Conservation (phyloP, 1,140 invertebrate genomes). For the Drosophila obscura region DNA sequence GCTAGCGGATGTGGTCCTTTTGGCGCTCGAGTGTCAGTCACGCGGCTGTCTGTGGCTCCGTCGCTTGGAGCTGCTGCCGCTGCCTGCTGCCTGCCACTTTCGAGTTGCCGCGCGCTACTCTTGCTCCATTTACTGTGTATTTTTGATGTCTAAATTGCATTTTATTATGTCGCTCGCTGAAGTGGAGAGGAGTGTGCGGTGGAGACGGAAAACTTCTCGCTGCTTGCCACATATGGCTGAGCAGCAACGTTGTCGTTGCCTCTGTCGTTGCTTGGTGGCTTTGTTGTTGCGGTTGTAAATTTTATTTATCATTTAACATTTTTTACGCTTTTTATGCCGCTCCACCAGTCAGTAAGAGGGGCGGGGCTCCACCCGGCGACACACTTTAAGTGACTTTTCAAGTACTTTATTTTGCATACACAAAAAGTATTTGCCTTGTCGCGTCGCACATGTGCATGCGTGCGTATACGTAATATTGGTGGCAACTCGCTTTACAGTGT, state of each 20-base stretch:
- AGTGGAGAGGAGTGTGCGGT: conserved; percentile 3
- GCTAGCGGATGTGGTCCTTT: conserved; percentile 45
- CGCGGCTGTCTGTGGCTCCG: conserved; percentile 57
- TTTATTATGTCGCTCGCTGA: conserved; percentile 73
- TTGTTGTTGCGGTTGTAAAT: conserved; percentile 82
- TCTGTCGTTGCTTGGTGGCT: conserved; percentile 33
- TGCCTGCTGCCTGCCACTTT: not conserved
- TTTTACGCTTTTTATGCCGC: conserved; percentile 78
- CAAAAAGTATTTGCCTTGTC: conserved; percentile 67
- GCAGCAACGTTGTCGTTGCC: conserved; percentile 15
- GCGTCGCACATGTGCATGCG: conserved; percentile 39
- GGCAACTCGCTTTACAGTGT: conserved; percentile 44
- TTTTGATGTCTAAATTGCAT: conserved; percentile 82
- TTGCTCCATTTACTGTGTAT: conserved; percentile 77
- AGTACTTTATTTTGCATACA: conserved; percentile 80
- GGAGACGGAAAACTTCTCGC: conserved; percentile 31
- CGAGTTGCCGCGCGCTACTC: conserved; percentile 43
- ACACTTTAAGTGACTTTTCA: conserved; percentile 79
- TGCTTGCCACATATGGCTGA: conserved; percentile 58
- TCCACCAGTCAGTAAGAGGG: conserved; percentile 23
- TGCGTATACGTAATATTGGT: conserved; percentile 68
- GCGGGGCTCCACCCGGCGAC: conserved; percentile 30
- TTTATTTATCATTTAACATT: conserved; percentile 83
- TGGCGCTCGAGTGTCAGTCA: conserved; percentile 64
- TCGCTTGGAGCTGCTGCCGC: conserved; percentile 13